Base-by-base conservation (phyloP, 2,797 vertebrate genomes). In the Vultur gryphus region DNA sequence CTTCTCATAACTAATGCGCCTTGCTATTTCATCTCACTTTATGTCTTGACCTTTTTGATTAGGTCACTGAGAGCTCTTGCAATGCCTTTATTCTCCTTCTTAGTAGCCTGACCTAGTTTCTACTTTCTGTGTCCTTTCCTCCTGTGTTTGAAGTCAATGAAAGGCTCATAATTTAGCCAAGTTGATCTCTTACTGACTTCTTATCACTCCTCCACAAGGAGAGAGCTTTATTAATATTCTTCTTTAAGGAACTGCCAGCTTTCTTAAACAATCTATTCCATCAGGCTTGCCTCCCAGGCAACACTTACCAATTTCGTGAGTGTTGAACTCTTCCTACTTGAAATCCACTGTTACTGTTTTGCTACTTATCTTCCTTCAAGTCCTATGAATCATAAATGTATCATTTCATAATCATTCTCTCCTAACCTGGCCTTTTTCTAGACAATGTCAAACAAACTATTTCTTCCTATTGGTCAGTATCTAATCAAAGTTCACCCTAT, bases 61-160 rank as follows among this genome's bases (percentile, higher is more conserved):
- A 77, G 57, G 89, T 80, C 80, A 90, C 93, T 35, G 26, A 64
- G 81, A 91, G 44, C 29, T 77, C 84, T 77, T 90, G 55, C 25
- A 73, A 85, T 58, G 67, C 57, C 57, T 96, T 93, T 91, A n/a
- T 92, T 83, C 78, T 85, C 51, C 41, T 66, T 26, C 84, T 79
- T 46, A 52, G 76, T 35, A 93, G 49, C 37, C 33, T 83, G 87
- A 89, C 95, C 92, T 77, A 93, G 64, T 92, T 96, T 92, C 75
- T 93, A 13, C 82, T 78, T 89, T 93, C 67, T 89, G 35, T 87
- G 33, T 80, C 20, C 6, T 94, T 90, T 82, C 33, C 62, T 85
- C n/a, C 25, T 71, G 28, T 71, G 41, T 92, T 95, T 94, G 89
- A 96, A 94, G 84, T 75, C 92, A 95, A 65, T 54, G 72, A 85